Evolutionary conservation across 2,113 vertebrate genomes (phyloP).

Genomic region (Craseonycteris thonglongyai): DNA sequence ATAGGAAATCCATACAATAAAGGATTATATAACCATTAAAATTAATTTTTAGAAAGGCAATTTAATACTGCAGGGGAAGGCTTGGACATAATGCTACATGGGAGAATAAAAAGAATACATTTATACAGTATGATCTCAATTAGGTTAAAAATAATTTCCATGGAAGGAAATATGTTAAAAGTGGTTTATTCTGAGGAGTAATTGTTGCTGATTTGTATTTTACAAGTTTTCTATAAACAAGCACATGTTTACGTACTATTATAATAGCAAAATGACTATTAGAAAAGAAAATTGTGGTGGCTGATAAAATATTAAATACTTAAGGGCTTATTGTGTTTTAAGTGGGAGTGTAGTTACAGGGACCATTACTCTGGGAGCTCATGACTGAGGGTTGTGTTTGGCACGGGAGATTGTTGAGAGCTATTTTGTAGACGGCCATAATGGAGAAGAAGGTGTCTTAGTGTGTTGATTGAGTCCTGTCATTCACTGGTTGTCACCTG

Average conservation of each 20-base stretch:
- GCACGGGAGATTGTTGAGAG: neutral
- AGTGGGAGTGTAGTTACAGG: neutral
- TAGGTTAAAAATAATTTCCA: neutral
- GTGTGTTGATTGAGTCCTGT: neutral
- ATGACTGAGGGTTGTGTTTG: fast-evolving
- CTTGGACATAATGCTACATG: neutral
- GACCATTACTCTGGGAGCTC: neutral
- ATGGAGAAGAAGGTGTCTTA: neutral
- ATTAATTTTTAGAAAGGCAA: neutral
- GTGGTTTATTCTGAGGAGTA: neutral
- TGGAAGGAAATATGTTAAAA: neutral
- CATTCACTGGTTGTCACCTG: neutral
- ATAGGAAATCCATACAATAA: neutral
- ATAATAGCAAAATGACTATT: neutral
- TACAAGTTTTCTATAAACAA: neutral
- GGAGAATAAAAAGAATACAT: neutral
- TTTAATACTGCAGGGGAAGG: neutral
- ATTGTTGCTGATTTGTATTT: neutral
- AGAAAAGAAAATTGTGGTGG: neutral
- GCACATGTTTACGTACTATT: neutral
- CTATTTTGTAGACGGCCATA: neutral
- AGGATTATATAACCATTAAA: neutral
- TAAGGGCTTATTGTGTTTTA: neutral
- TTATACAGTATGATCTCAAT: neutral
- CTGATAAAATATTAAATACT: neutral